A percentile compares a stretch with the other conserved stretches of the same genome.
Evolutionary conservation across 2,113 vertebrate species (phyloP).

Genomic region (Odontophorus gujanensis): DNA sequence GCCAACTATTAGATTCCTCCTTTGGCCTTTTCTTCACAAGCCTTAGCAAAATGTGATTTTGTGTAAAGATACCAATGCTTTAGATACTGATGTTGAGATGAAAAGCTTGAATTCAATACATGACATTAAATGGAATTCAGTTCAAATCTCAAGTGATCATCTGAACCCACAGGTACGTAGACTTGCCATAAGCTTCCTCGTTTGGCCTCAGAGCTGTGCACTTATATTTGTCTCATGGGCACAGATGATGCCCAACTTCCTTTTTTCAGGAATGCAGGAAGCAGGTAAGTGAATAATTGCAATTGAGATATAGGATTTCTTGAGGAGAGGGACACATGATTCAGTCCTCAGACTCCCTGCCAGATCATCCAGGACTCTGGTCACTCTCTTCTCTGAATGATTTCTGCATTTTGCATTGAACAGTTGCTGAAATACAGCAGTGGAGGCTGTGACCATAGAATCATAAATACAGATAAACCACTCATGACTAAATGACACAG

Average conservation of each 20-base stretch:
- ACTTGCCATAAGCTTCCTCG: accelerated
- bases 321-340: background rate
- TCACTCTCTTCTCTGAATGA: background rate
- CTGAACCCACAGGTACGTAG: background rate
- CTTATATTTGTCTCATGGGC: background rate
- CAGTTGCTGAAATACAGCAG: background rate
- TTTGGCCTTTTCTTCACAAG: background rate
- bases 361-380: background rate
- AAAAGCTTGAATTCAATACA: background rate
- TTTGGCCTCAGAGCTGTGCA: background rate
- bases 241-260: background rate
- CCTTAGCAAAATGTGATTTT: background rate
- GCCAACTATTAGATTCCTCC: background rate
- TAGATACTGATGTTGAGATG: background rate
- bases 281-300: background rate
- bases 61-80: background rate
- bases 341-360: background rate
- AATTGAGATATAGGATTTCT: background rate
- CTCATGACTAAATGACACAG: background rate
- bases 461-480: background rate
- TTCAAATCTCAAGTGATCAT: background rate
- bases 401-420: background rate
- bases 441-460: background rate
- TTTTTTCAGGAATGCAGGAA: background rate
- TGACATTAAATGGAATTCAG: background rate